Evolutionary conservation across 2,113 vertebrate species (phyloP), one percentile per base, ranked within the genome.

Genomic region (Hyla sarda): DNA sequence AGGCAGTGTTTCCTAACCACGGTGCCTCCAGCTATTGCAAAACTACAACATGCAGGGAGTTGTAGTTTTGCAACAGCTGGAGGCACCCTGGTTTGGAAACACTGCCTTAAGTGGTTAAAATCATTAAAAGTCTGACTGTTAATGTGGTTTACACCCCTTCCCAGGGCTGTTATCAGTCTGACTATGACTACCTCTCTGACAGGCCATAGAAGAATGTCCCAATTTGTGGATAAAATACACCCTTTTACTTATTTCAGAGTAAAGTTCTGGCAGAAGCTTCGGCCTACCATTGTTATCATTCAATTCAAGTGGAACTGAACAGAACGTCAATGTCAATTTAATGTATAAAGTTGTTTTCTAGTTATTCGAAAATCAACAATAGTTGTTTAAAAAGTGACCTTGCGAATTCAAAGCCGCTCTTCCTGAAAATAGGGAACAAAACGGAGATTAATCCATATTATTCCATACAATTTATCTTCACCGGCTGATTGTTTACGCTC

Each of bases 301-400:
- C 21, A 60, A 14, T 47, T 83, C 28, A 76, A 48, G n/a, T 62
- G n/a, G 25, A 84, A 71, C 62, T 84, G 56, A 84, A 75, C 16
- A 76, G 19, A 83, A 75, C 52, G 75, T 84, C 83, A 65, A 84
- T 84, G 50, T 47, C 72, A 76, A 65, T 84, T 62, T 58, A 23
- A 84, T 58, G 32, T 60, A 16, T 74, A 45, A 84, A 75, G n/a
- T 62, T 30, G 6, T 25, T n/a, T 25, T 62, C 54, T 74, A 45
- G 41, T 21, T 41, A 62, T 47, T 65, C 37, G 56, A 16, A 77
- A 65, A 30, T 67, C 41, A 65, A 60, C 54, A 14, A 65, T 0
- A 48, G 41, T 17, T 23, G 17, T 67, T 75, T 47, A 77, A 52
- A n/a, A 77, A 11, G 12, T 50, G 73, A 76, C 73, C 58, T 77